A percentile compares a stretch with the other conserved stretches of the same genome.
These are phyloP conservation scores for Drosophila leontia DNA, from an alignment of 1,140 invertebrate genomes.

Conservation along the genomic window DNA sequence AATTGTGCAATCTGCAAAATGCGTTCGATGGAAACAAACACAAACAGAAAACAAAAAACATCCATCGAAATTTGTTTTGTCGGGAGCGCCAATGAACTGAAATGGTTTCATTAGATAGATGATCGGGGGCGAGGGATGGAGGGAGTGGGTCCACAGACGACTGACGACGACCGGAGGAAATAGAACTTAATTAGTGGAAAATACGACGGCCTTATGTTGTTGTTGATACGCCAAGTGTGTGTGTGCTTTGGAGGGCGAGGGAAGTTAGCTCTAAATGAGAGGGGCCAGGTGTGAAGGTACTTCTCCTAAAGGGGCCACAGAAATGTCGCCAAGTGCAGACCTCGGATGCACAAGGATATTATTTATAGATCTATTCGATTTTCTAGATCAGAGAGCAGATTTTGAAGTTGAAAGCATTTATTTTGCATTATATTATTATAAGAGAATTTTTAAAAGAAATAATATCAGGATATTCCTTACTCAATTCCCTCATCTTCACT, in stretches of 20 bases:
- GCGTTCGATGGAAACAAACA: conserved; percentile 55
- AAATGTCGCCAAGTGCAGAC: conserved; percentile 12
- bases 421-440: not conserved
- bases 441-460: not conserved
- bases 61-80: conserved; percentile 32
- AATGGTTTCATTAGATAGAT: conserved; percentile 67
- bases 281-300: conserved; percentile 16
- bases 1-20: conserved; percentile 79
- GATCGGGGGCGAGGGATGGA: not conserved
- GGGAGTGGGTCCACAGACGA: conserved; percentile 5
- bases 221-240: conserved; percentile 24
- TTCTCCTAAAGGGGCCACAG: conserved; percentile 16
- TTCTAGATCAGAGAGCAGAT: not conserved
- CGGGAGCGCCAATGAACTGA: conserved; percentile 73
- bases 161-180: conserved; percentile 55
- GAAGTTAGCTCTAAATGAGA: conserved; percentile 1
- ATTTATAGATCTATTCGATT: conserved; percentile 22
- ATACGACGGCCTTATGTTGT: conserved; percentile 43
- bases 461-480: not conserved
- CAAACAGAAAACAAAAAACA: conserved; percentile 31
- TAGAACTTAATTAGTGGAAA: conserved; percentile 72
- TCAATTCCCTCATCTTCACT: not conserved
- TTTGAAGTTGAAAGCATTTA: not conserved
- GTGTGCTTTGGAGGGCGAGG: not conserved
- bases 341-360: conserved; percentile 9